Evolutionary conservation across 2,888 invertebrate genomes (phyloP).

Genomic region (Nephrotoma flavescens): DNA sequence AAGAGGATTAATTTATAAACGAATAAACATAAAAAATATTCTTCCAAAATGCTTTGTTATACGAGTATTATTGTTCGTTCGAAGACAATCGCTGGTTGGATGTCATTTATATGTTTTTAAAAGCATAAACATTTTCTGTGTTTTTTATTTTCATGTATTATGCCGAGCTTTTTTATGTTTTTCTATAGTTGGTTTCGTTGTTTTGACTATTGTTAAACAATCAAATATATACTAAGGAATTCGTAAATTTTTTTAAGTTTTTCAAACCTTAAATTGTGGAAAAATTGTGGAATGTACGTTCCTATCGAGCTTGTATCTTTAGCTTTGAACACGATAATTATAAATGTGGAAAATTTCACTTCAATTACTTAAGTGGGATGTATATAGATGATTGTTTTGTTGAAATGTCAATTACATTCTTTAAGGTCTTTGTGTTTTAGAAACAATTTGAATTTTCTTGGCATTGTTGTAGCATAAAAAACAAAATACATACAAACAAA

Average conservation of each 20-base stretch:
- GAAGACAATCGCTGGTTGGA: background rate
- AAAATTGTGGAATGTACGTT: no score
- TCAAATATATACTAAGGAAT: background rate
- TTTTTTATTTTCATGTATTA: background rate
- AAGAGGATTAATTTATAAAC: no score
- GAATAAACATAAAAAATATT: background rate
- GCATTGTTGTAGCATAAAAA: no score
- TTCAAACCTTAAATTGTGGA: no score
- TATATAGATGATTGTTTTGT: background rate
- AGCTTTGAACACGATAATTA: background rate
- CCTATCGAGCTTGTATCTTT: background rate
- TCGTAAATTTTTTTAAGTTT: background rate
- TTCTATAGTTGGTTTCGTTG: background rate
- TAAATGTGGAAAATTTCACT: background rate
- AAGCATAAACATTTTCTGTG: background rate
- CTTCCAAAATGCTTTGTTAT: background rate
- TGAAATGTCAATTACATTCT: background rate
- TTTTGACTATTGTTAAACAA: background rate
- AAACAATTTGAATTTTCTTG: background rate
- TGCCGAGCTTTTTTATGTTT: background rate
- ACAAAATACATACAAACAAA: no score
- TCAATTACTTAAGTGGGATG: background rate
- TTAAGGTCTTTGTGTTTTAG: background rate
- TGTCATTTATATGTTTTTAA: background rate
- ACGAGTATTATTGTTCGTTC: background rate